Evolutionary conservation across 2,113 vertebrate species (phyloP).

Genomic region (Oncorhynchus tshawytscha): DNA sequence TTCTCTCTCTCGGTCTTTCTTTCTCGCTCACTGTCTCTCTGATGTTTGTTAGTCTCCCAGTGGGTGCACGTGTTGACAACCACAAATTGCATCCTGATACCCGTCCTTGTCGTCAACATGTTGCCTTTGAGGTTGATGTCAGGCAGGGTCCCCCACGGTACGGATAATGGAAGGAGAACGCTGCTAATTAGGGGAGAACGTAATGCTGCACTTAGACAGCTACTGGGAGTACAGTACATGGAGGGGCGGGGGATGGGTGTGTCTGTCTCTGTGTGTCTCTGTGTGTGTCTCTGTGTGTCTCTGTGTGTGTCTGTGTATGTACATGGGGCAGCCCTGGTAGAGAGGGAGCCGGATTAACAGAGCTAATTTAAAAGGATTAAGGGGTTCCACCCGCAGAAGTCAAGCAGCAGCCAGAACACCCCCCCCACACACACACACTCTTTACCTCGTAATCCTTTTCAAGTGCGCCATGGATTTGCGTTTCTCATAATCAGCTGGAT

Average conservation of each 20-base stretch:
- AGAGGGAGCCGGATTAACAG: conserved; percentile 64
- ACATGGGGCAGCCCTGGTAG: conserved; percentile 46
- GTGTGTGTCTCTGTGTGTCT: not conserved
- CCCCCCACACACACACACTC: conserved; percentile 15
- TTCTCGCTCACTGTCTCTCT: not conserved
- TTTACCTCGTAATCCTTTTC: conserved; percentile 60
- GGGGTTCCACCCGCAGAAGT: conserved; percentile 47
- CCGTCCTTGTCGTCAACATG: not conserved
- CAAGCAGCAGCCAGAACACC: conserved; percentile 58
- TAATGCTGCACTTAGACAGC: conserved; percentile 3
- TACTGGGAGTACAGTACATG: not conserved
- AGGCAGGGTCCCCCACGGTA: not conserved
- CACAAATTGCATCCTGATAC: not conserved
- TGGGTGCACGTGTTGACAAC: not conserved
- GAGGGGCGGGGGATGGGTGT: not conserved
- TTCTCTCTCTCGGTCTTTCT: no score
- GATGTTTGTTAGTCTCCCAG: not conserved
- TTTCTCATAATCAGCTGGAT: conserved; percentile 52
- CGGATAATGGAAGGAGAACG: not conserved
- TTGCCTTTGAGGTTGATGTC: not conserved
- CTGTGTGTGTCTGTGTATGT: conserved; percentile 8
- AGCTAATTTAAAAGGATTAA: conserved; percentile 72
- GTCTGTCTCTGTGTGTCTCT: not conserved
- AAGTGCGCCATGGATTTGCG: conserved; percentile 63
- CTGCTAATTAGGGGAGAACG: not conserved